phyloP scores from a whole-genome alignment of 1,140 invertebrate species.

The Atopsyche davidsoni region DNA sequence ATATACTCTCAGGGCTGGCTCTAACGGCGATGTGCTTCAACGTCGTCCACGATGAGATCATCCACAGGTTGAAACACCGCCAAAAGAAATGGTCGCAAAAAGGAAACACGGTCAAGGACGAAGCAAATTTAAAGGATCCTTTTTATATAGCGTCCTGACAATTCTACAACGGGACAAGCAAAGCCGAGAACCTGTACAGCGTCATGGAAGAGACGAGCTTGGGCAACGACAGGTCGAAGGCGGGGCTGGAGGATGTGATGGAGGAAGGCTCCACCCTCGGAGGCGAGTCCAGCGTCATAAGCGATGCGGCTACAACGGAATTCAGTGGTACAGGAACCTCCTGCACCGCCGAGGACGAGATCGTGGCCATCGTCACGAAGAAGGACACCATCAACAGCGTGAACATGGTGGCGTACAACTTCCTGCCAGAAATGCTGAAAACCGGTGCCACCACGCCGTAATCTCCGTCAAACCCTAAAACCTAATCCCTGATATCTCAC shows the following conservation, averaged over 20 bases:
- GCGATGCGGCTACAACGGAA: conserved; percentile 23
- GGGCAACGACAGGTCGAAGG: conserved; percentile 12
- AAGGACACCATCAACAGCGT: conserved; percentile 42
- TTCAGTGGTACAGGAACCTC: conserved; percentile 29
- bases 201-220: conserved; percentile 47
- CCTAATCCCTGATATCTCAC: too few relatives aligned
- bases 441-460: conserved; percentile 9
- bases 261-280: conserved; percentile 25
- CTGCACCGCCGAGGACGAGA: conserved; percentile 42
- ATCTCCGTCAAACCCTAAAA: too few relatives aligned
- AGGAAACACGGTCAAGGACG: conserved; percentile 46
- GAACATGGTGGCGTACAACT: conserved; percentile 48
- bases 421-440: conserved; percentile 36
- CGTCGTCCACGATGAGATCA: conserved; percentile 90
- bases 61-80: conserved; percentile 66
- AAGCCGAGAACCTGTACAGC: conserved; percentile 48
- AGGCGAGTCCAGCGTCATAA: conserved; percentile 22
- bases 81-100: conserved; percentile 49
- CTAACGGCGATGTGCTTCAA: conserved; percentile 97
- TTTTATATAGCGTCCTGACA: conserved; percentile 51
- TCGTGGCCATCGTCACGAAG: conserved; percentile 46
- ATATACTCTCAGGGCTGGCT: conserved; percentile 91
- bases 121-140: conserved; percentile 44
- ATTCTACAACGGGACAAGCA: conserved; percentile 44
- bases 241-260: conserved; percentile 23